Evolutionary conservation across 2,797 vertebrate genomes (phyloP).

Genomic region (Acipenser oxyrinchus): DNA sequence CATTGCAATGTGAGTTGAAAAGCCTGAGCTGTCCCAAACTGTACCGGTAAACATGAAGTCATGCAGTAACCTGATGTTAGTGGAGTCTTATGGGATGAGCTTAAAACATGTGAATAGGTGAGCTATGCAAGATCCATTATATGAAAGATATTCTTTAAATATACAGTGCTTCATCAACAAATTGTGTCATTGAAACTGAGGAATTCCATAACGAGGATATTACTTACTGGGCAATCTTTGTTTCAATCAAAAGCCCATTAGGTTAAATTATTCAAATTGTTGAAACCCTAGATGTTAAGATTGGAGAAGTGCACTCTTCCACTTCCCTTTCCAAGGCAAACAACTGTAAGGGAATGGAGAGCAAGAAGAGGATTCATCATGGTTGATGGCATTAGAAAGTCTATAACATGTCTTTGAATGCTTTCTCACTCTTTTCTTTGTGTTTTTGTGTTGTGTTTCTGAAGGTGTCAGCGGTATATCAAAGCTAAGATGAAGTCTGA

Average conservation of each 20-base stretch:
- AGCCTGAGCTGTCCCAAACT: too few relatives aligned
- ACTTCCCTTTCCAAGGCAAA: not conserved
- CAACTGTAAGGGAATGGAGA: not conserved
- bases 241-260: not conserved
- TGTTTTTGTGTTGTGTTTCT: slow-evolving; percentile 34
- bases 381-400: too few relatives aligned
- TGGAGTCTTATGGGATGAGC: too few relatives aligned
- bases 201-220: too few relatives aligned
- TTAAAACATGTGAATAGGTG: too few relatives aligned
- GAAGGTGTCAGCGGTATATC: slow-evolving; percentile 93
- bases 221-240: not conserved
- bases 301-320: not conserved
- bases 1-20: too few relatives aligned
- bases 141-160: too few relatives aligned
- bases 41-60: too few relatives aligned
- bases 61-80: too few relatives aligned
- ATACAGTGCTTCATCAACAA: too few relatives aligned
- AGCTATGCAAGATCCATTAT: too few relatives aligned
- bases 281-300: not conserved
- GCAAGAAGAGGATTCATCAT: not conserved
- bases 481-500: slow-evolving; percentile 97
- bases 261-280: not conserved
- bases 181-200: too few relatives aligned
- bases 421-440: slow-evolving; percentile 16
- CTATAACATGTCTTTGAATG: slow-evolving; percentile 12